These are phyloP conservation scores for Hydropotes inermis DNA, from an alignment of 2,113 vertebrate species.

Conservation along the genomic window DNA sequence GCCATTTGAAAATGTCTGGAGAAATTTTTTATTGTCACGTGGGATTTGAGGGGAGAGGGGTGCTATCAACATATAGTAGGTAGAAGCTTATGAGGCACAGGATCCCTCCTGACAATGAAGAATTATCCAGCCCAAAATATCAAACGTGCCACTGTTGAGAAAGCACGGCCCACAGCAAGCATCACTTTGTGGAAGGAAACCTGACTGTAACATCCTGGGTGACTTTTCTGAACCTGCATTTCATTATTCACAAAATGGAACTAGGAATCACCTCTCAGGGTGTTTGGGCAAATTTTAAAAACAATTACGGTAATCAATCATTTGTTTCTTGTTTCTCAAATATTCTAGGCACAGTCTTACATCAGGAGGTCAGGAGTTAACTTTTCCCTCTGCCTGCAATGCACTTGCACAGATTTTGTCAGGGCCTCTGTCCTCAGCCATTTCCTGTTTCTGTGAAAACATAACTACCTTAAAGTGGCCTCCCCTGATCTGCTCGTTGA, in stretches of 20 bases:
- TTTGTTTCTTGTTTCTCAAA: neutral
- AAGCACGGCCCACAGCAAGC: neutral
- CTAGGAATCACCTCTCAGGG: neutral
- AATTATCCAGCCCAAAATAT: neutral
- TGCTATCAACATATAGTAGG: no score
- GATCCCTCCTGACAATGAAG: no score
- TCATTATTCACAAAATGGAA: neutral
- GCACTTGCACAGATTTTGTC: neutral
- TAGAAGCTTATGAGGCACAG: neutral
- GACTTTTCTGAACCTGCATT: neutral
- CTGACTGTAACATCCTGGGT: neutral
- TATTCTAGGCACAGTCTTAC: neutral
- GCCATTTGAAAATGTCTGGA: neutral
- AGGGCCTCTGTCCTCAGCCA: neutral
- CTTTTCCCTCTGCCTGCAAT: neutral
- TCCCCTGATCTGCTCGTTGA: no score
- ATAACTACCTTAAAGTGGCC: neutral
- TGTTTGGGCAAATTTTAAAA: neutral
- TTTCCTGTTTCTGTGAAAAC: neutral
- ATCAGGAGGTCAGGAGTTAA: neutral
- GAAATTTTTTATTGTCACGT: neutral
- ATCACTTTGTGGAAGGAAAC: neutral
- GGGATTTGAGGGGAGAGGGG: rapidly evolving
- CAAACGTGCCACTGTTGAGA: neutral
- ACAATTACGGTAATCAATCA: neutral